These are phyloP conservation scores for Pteronotus mesoamericanus DNA, from an alignment of 2,797 vertebrate species.

Conservation along the genomic window DNA sequence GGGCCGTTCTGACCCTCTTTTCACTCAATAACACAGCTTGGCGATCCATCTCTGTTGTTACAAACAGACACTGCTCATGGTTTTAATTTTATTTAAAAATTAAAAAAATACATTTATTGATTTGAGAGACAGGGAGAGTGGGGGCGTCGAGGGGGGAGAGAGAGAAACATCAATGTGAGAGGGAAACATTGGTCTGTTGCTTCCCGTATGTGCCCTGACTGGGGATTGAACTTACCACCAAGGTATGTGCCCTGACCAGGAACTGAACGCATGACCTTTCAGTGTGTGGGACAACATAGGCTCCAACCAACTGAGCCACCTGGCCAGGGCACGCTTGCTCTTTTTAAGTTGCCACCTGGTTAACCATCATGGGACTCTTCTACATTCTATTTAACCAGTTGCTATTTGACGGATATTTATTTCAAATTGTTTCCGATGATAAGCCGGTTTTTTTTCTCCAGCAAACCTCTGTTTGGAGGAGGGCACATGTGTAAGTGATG, in stretches of 20 bases:
- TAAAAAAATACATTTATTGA: neutral
- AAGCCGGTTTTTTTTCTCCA: neutral
- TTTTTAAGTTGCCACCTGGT: neutral
- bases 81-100: neutral
- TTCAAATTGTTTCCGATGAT: neutral
- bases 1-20: neutral
- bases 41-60: too few species aligned
- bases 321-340: neutral
- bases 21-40: neutral
- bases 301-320: neutral
- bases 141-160: too few species aligned
- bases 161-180: neutral
- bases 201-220: neutral
- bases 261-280: neutral
- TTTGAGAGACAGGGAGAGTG: neutral
- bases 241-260: neutral
- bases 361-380: fast-evolving
- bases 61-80: fast-evolving
- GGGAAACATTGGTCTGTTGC: neutral
- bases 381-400: neutral
- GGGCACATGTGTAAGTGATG: fast-evolving
- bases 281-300: neutral
- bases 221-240: neutral
- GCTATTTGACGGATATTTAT: neutral
- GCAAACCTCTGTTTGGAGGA: fast-evolving